Evolutionary conservation across 92 coral and sea anemone genomes (phyloP), one percentile per base, ranked within the genome.

Genomic region (Palythoa grandiflora): DNA sequence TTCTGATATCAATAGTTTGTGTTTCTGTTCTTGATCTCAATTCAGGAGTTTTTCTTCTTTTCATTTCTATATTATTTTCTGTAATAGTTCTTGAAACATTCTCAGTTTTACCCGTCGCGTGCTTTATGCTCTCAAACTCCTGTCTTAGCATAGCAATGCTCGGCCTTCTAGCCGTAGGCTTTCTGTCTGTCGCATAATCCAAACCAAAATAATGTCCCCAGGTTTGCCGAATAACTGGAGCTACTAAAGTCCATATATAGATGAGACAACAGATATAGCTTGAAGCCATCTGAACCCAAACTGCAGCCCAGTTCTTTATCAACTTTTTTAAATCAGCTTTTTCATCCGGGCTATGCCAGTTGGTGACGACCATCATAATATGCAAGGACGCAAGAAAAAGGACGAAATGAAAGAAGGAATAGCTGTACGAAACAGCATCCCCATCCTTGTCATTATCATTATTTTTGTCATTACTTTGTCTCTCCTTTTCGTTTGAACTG

Each of bases 311-410:
- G 87, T 97, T 97, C 79, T 97, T 97, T 20, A 97, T 94, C 77
- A 97, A 92, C 83, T 97, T 97, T 87, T 95, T 97, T 78, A 97
- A 92, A 79, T 97, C 98, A 10, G 96, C 95, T 38, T 83, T 88
- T 68, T 97, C 98, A 40, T 95, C 97, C 51, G 99, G 99, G 78
- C 99, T 97, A 48, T 97, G 99, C 99, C 99, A 97, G 93, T 97
- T 97, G 2, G 99, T 97, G 52, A 97, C 92, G 0, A 97, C 98
- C 99, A 97, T 97, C 99, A 97, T 97, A 9, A 97, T 86, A 51
- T 97, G 98, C 61, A 97, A 86, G 1, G 99, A 97, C 5, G 98
- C 98, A 14, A 97, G 86, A 65, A 93, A 96, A 53, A 97, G 92
- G 5, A 95, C 94, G 77, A 97, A 97, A 71, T 97, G 99, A 84